Evolutionary conservation across 1,140 invertebrate species (phyloP).

Genomic region (Sarcophaga peregrina): DNA sequence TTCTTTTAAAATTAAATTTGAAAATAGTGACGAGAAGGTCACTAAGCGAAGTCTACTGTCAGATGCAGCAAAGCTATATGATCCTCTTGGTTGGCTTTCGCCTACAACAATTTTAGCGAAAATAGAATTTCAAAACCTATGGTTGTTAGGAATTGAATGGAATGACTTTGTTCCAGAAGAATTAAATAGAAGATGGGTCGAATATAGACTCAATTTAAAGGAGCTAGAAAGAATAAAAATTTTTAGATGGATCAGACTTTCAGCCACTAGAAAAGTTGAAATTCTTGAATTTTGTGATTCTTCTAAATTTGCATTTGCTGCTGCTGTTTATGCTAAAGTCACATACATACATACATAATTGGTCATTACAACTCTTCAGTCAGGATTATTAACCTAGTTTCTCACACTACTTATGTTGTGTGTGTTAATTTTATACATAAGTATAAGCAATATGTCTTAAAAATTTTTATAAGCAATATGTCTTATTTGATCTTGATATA

Average conservation of each 20-base stretch:
- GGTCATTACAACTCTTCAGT: neutral
- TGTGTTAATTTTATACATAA: no score
- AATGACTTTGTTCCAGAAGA: conserved; percentile 31
- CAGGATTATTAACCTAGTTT: no score
- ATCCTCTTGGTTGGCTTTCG: conserved; percentile 60
- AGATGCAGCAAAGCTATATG: conserved; percentile 57
- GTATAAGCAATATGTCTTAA: no score
- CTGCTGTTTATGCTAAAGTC: conserved; percentile 12
- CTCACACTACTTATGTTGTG: no score
- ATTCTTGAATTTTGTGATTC: conserved; percentile 25
- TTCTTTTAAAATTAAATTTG: conserved; percentile 18
- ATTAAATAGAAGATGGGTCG: neutral
- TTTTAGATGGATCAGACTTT: no score
- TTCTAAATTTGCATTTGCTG: conserved; percentile 26
- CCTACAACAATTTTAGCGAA: conserved; percentile 63
- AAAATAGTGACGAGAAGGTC: neutral
- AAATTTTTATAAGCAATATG: no score
- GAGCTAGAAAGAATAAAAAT: no score
- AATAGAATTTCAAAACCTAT: conserved; percentile 60
- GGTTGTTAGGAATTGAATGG: conserved; percentile 27
- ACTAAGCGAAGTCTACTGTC: conserved; percentile 57
- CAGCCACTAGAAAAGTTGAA: neutral
- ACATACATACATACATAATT: no score
- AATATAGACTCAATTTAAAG: neutral
- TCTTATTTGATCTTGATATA: no score